Base-by-base conservation (phyloP, 2,113 vertebrate species). In the Bostrychus sinensis region DNA sequence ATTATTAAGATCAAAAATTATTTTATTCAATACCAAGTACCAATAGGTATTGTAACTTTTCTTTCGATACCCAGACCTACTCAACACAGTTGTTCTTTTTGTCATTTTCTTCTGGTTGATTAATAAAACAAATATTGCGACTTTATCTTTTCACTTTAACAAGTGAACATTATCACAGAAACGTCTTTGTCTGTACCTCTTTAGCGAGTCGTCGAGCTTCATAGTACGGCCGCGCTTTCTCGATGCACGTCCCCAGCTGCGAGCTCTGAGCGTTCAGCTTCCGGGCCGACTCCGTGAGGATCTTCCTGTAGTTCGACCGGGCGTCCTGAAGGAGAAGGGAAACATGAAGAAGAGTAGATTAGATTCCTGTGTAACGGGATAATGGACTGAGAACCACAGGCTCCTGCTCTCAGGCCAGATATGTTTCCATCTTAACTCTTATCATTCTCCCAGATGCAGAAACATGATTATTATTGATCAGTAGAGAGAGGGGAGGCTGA, bases 161-260 rank as follows among this genome's bases (percentile, higher is more conserved):
- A n/a, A n/a, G n/a, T n/a, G n/a, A n/a, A n/a, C n/a, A n/a, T n/a
- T n/a, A n/a, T 2, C 36, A 28, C 2, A 19, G 1, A 38, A 14
- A 13, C 4, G 11, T 13, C 9, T 13, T 9, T 19, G 41, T 14
- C 17, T 25, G 1, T 81, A 93, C 92, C 95, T 97, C 96, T 76
- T 97, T 98, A 6, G 96, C 95, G 19, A 94, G 88, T 11, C 95
- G 88, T 0, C 96, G 90, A 0, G 96, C 95, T 80, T 98, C 96
- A 12, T 97, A 98, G 78, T 98, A 98, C 0, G 96, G 96, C 1
- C 96, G 88, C 0, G 96, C 95, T 64, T 96, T 96, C 71, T 97
- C 95, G 0, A 98, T 96, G 81, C 95, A 97, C 75, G 91, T 87
- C 4, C 96, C 96, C 6, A 97, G 70, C 16, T 97, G 95, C 32